Evolutionary conservation across 2,888 invertebrate species (phyloP).

Genomic region (Cistogaster globosa): DNA sequence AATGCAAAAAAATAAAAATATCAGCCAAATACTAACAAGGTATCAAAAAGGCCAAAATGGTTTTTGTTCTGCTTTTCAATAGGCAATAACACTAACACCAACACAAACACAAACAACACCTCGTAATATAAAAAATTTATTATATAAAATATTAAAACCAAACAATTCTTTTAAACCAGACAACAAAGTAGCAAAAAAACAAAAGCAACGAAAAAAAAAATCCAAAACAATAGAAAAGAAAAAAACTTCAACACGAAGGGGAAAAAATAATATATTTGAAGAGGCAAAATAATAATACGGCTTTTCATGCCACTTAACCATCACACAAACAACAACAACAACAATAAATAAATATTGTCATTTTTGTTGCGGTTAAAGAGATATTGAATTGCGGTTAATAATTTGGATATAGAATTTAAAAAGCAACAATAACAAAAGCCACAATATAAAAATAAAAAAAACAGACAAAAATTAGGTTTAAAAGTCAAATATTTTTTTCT

Average conservation of each 20-base stretch:
- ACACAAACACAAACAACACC: not conserved
- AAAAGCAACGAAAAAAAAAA: not conserved
- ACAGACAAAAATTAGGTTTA: not conserved
- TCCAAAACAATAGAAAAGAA: not conserved
- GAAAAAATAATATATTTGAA: conserved; percentile 29
- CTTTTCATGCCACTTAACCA: conserved; percentile 23
- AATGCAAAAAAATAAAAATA: not conserved
- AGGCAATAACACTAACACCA: not conserved
- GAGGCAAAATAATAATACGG: conserved; percentile 39
- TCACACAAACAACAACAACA: not conserved
- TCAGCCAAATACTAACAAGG: conserved; percentile 10
- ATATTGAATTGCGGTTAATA: conserved; percentile 46
- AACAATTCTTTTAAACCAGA: conserved; percentile 24
- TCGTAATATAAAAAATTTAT: not conserved
- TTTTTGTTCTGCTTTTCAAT: conserved; percentile 12
- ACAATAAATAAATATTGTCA: conserved; percentile 34
- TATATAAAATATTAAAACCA: conserved; percentile 37
- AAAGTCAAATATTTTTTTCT: not conserved
- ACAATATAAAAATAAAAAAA: not conserved
- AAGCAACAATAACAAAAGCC: not conserved
- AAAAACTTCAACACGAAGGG: not conserved
- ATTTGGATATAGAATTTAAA: conserved; percentile 3
- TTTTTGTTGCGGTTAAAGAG: conserved; percentile 45
- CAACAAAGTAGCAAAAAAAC: not conserved
- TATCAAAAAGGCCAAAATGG: conserved; percentile 3